Evolutionary conservation across 1,140 invertebrate species (phyloP).

Genomic region (Plectus sambesii): DNA sequence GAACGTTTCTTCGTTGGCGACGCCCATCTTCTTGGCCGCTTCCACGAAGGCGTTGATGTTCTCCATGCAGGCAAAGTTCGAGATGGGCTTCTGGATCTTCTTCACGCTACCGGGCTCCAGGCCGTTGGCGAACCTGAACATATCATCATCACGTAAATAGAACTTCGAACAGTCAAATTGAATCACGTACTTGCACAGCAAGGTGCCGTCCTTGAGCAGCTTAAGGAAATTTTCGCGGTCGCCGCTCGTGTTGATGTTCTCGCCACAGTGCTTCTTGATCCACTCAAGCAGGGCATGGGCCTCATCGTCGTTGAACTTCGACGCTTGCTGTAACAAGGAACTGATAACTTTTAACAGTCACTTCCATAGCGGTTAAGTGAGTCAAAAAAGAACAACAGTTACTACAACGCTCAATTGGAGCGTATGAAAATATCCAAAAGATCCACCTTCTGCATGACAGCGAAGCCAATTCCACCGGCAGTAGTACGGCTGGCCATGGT

Average conservation of each 20-base stretch:
- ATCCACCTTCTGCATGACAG: slow-evolving; percentile 38
- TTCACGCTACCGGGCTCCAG: slow-evolving; percentile 60
- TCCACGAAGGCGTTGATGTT: slow-evolving; percentile 89
- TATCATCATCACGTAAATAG: neutral
- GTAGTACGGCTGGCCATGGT: slow-evolving; percentile 42
- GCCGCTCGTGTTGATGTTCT: slow-evolving; percentile 67
- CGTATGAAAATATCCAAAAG: too few relatives aligned
- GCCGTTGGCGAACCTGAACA: slow-evolving; percentile 41
- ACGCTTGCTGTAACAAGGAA: slow-evolving; percentile 65
- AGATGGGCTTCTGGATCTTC: slow-evolving; percentile 65
- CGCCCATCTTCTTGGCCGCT: slow-evolving; percentile 70
- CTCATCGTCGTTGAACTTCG: slow-evolving; percentile 81
- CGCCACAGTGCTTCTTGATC: slow-evolving; percentile 67
- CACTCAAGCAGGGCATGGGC: slow-evolving; percentile 75
- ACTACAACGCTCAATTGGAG: too few relatives aligned
- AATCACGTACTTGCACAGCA: slow-evolving; percentile 45
- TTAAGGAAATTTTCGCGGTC: slow-evolving; percentile 66
- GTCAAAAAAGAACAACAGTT: too few relatives aligned
- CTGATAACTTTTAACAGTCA: neutral
- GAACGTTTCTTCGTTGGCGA: slow-evolving; percentile 85
- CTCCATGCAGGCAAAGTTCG: slow-evolving; percentile 98
- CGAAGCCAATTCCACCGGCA: slow-evolving; percentile 44
- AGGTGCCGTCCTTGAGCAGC: slow-evolving; percentile 44
- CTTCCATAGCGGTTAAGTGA: neutral
- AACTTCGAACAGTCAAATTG: slow-evolving; percentile 2